These are phyloP conservation scores for Molanna angustata DNA, from an alignment of 2,888 invertebrate species.

Conservation along the genomic window DNA sequence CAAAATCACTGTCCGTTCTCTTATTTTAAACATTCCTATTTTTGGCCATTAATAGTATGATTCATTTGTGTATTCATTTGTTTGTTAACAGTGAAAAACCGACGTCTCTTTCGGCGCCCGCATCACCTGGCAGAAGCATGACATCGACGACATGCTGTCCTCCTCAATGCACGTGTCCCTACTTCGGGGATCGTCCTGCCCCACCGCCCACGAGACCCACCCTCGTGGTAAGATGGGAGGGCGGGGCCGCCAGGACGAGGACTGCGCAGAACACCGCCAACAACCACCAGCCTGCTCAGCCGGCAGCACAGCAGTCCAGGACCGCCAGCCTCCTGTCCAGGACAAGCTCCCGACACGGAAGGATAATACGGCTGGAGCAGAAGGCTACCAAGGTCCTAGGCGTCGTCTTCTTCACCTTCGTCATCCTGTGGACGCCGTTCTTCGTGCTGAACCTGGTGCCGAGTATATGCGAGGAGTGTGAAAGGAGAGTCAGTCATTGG, in stretches of 20 bases:
- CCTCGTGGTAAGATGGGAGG: slow-evolving; percentile 30
- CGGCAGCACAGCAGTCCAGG: slow-evolving; percentile 5
- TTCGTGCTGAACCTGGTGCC: slow-evolving; percentile 86
- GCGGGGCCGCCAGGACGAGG: slow-evolving; percentile 33
- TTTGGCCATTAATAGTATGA: too few relatives aligned
- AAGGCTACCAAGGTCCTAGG: slow-evolving; percentile 96
- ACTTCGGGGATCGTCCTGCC: slow-evolving; percentile 68
- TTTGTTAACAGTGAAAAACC: slow-evolving; percentile 15
- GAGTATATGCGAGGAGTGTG: slow-evolving; percentile 78
- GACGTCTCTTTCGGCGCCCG: slow-evolving; percentile 14
- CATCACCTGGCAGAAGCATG: slow-evolving; percentile 12
- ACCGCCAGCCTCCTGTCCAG: slow-evolving; percentile 39
- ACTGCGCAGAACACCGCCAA: slow-evolving; percentile 11
- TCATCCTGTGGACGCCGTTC: slow-evolving; percentile 94
- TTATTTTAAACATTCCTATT: too few relatives aligned
- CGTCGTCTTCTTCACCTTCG: slow-evolving; percentile 92
- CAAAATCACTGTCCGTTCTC: too few relatives aligned
- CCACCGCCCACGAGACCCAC: slow-evolving; percentile 43
- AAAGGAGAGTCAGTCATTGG: slow-evolving; percentile 70
- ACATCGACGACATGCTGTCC: slow-evolving; percentile 39
- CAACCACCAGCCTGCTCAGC: slow-evolving; percentile 1
- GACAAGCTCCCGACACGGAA: slow-evolving; percentile 77
- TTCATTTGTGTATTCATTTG: background rate
- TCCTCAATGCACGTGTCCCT: slow-evolving; percentile 78
- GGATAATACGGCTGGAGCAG: slow-evolving; percentile 85